Conservation (phyloP, 2,797 vertebrate species). For the Characodon lateralis region DNA sequence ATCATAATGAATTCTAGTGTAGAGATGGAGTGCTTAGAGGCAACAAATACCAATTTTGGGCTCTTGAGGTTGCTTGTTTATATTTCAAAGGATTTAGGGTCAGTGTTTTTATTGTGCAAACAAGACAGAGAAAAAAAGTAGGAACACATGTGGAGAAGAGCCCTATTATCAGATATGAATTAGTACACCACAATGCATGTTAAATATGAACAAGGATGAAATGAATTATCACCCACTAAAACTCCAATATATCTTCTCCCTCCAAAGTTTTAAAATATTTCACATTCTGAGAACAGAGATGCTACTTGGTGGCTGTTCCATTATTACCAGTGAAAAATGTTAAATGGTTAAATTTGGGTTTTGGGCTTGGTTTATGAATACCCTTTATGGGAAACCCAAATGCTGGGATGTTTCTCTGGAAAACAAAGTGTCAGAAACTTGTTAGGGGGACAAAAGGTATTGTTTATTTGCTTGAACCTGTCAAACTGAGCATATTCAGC, state of each 20-base stretch:
- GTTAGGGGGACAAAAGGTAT: conserved; percentile 29
- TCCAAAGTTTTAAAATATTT: conserved; percentile 12
- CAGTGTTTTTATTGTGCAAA: neutral
- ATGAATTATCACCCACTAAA: conserved; percentile 4
- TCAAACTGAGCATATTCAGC: conserved; percentile 3
- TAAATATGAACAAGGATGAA: neutral
- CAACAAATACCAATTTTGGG: neutral
- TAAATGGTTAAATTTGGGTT: conserved; percentile 38
- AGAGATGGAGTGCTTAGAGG: neutral
- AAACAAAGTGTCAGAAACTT: conserved; percentile 33
- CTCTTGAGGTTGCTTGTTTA: neutral
- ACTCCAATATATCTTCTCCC: conserved; percentile 6
- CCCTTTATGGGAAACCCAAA: conserved; percentile 28
- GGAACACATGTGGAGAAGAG: neutral
- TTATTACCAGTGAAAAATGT: conserved; percentile 27
- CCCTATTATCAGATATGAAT: neutral
- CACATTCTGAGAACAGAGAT: conserved; percentile 17
- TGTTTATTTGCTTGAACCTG: conserved; percentile 32
- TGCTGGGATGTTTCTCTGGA: conserved; percentile 33
- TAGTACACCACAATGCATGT: conserved; percentile 5
- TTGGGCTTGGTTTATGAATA: conserved; percentile 24
- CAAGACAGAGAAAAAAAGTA: conserved; percentile 6
- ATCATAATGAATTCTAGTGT: neutral
- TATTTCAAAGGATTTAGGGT: neutral
- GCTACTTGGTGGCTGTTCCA: conserved; percentile 15